These are phyloP conservation scores for Glossophaga mutica DNA, from an alignment of 2,797 vertebrate species.

Conservation along the genomic window DNA sequence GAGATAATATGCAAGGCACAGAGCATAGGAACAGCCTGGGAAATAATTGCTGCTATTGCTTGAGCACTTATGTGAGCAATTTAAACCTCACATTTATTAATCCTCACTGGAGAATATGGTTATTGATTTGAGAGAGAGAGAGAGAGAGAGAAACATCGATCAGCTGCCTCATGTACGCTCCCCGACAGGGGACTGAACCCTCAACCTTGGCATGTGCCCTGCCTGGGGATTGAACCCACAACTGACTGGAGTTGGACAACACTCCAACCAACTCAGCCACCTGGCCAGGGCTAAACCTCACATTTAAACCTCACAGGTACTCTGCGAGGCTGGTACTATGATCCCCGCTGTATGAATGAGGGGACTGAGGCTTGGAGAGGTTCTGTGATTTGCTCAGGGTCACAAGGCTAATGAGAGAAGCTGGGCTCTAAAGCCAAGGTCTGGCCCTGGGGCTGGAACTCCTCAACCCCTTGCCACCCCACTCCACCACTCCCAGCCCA, in stretches of 20 bases:
- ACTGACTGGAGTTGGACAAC: neutral
- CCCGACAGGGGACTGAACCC: too few species aligned
- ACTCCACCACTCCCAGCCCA: neutral
- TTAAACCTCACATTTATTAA: neutral
- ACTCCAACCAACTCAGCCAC: neutral
- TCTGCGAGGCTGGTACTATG: neutral
- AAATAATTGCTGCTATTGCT: neutral
- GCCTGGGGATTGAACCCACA: neutral
- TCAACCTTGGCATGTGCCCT: too few species aligned
- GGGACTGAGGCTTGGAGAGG: neutral
- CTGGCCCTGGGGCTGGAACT: neutral
- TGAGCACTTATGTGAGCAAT: neutral
- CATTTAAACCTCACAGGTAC: neutral
- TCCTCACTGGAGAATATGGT: neutral
- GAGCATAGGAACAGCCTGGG: neutral
- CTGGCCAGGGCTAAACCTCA: neutral
- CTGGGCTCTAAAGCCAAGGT: neutral
- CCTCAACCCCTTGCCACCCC: neutral
- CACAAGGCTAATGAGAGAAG: neutral
- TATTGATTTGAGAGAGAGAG: neutral
- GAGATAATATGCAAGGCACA: neutral
- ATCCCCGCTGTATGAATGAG: neutral
- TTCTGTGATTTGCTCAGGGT: neutral
- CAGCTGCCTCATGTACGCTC: neutral
- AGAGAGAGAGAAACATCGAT: neutral